Base-by-base conservation (phyloP, 2,797 vertebrate species). In the Myripristis jacobus region DNA sequence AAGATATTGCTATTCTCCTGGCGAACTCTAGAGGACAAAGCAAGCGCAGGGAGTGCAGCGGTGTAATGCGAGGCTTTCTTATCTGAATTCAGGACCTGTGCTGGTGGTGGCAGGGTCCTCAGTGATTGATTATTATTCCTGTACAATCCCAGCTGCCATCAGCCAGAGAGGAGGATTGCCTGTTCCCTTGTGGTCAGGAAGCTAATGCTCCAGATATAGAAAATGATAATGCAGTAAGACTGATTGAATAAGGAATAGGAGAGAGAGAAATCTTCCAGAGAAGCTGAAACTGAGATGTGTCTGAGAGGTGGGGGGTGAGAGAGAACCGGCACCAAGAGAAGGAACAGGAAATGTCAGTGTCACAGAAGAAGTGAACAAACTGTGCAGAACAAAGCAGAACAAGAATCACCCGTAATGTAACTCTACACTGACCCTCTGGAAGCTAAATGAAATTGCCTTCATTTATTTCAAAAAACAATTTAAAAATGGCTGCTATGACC, bases 51-150 rank as follows among this genome's bases (percentile, higher is more conserved):
- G 0, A 65, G 50, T 58, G 36, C 13, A 53, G 50, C 36, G 34
- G 52, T 24, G 31, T 27, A 47, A 47, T 44, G 41, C 22, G 24
- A 53, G 11, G 10, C 43, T 22, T 11, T 64, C 64, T 76, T 67
- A 79, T 84, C 72, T 70, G 75, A 58, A 84, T 79, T 73, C 75
- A 67, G 65, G 61, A 50, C 57, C 53, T 24, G 52, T 18, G 34
- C 63, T 69, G 9, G 44, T 19, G 50, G 61, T 73, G 47, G 60
- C 61, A 18, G 60, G n/a, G n/a, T 2, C 9, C 25, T 63, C 66
- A 21, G 52, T 81, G 79, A 84, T 74, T 79, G 73, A 81, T 85
- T 79, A 79, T 70, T 79, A 75, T 74, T 84, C 70, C 63, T 74
- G 29, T 66, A 60, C 60, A 56, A 70, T 43, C 74, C 67, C 3